Evolutionary conservation across 2,113 vertebrate species (phyloP).

Genomic region (Amblyopsis rosae): DNA sequence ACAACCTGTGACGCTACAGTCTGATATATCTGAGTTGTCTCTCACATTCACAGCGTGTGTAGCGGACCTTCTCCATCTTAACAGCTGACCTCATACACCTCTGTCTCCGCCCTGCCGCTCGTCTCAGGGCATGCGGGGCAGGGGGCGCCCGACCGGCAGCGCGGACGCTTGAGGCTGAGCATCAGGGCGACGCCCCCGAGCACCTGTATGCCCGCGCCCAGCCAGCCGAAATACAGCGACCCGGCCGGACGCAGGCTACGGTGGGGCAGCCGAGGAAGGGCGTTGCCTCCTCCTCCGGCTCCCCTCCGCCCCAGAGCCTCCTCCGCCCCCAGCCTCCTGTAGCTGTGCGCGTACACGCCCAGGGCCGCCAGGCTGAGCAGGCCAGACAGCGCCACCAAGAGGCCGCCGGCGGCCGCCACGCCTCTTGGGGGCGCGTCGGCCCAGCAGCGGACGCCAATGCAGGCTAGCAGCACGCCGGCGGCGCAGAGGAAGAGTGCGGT

Average conservation of each 20-base stretch:
- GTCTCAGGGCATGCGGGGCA: slow-evolving; percentile 55
- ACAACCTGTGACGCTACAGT: background rate
- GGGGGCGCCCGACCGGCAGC: slow-evolving; percentile 50
- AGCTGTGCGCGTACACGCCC: slow-evolving; percentile 73
- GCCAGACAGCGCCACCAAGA: slow-evolving; percentile 72
- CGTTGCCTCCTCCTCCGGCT: background rate
- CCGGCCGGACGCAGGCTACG: slow-evolving; percentile 66
- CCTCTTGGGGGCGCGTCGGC: slow-evolving; percentile 75
- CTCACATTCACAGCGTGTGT: background rate
- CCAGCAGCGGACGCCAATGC: slow-evolving; percentile 79
- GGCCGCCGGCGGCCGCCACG: slow-evolving; percentile 72
- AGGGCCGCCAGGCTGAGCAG: slow-evolving; percentile 71
- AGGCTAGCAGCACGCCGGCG: slow-evolving; percentile 75
- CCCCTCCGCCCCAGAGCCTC: slow-evolving; percentile 29
- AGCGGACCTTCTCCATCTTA: slow-evolving; percentile 30
- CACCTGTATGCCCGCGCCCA: slow-evolving; percentile 76
- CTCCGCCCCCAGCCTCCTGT: slow-evolving; percentile 59
- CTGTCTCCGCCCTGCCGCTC: slow-evolving; percentile 52
- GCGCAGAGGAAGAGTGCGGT: slow-evolving; percentile 77
- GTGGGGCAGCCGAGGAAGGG: slow-evolving; percentile 46
- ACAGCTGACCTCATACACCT: slow-evolving; percentile 75
- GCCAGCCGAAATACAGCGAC: slow-evolving; percentile 80
- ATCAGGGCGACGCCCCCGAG: slow-evolving; percentile 71
- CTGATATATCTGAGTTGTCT: background rate
- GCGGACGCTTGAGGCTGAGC: slow-evolving; percentile 69